Evolutionary conservation across 2,113 vertebrate genomes (phyloP).

Genomic region (Rhipidura dahli): DNA sequence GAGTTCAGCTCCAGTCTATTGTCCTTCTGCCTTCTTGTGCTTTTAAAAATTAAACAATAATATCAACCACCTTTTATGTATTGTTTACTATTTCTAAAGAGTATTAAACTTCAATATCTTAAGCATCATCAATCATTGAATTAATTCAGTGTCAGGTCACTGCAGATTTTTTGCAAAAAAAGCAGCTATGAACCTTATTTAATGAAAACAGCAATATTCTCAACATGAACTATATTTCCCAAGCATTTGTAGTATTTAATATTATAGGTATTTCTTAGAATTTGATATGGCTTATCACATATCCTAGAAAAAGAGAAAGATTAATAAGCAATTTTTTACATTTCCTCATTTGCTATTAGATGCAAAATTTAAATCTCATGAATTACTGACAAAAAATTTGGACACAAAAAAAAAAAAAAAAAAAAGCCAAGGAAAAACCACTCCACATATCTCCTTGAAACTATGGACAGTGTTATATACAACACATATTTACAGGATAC

Average conservation of each 20-base stretch:
- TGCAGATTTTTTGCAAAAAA: not conserved
- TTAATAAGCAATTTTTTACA: not conserved
- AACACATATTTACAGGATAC: not conserved
- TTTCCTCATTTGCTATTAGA: not conserved
- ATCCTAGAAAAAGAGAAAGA: not conserved
- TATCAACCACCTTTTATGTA: not conserved
- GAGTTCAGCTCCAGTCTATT: not conserved
- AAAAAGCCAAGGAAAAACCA: not conserved
- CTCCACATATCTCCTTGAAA: not conserved
- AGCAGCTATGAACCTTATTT: not conserved
- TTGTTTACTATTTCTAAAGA: not conserved
- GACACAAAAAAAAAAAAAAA: not conserved
- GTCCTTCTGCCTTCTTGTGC: not conserved
- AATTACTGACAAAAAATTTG: not conserved
- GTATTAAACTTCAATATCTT: not conserved
- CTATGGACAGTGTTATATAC: not conserved
- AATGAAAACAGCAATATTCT: not conserved
- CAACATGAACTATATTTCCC: not conserved
- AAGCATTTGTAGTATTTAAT: not conserved
- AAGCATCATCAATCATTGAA: not conserved
- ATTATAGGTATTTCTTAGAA: not conserved
- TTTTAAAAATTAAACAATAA: not conserved
- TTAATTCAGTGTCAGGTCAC: not conserved
- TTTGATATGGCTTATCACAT: not conserved
- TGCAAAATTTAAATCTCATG: not conserved